Evolutionary conservation across 2,888 invertebrate genomes (phyloP), one percentile per base, ranked within the genome.

Genomic region (Micropterix aruncella): DNA sequence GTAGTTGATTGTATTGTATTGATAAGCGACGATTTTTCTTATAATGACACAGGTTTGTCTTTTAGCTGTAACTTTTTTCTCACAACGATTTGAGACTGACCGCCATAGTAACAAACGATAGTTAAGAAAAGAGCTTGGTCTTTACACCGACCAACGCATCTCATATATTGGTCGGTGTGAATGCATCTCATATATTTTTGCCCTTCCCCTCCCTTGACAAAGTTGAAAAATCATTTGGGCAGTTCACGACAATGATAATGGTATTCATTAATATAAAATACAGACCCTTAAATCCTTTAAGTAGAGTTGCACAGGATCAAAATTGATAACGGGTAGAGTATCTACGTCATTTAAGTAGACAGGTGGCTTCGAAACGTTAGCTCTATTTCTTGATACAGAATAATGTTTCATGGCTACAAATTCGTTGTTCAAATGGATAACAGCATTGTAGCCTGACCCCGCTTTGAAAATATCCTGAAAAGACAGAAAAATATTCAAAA

Each of bases 251-350:
- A 27, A 5, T 12, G 27, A 7, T n/a, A n/a, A 12, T 27, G 27
- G 27, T 12, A 27, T 27, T n/a, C n/a, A n/a, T n/a, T n/a, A 44
- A 43, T 7, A 42, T 17, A 16, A 2, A 15, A 19, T 37, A 58
- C 73, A 66, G 62, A 87, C 89, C 65, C 83, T 72, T 48, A 95
- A 62, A 48, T 88, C 84, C 2, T 72, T 63, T 39, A 95, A 64
- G 56, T 86, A 90, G 18, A 60, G 64, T 44, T 74, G 61, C 1
- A 88, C 78, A 0, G 87, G 87, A 62, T 93, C 74, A 57, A 86
- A 89, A 51, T 80, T 82, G 0, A 83, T 74, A 0, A 88, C 71
- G 0, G 93, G 92, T 52, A 83, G 66, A 48, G 58, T 53, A 51
- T 60, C 64, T 38, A 58, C 61, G 19, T 57, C 55, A 12, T 37